Evolutionary conservation across 2,888 invertebrate genomes (phyloP), one percentile per base, ranked within the genome.

Genomic region (Argynnis bischoffii): DNA sequence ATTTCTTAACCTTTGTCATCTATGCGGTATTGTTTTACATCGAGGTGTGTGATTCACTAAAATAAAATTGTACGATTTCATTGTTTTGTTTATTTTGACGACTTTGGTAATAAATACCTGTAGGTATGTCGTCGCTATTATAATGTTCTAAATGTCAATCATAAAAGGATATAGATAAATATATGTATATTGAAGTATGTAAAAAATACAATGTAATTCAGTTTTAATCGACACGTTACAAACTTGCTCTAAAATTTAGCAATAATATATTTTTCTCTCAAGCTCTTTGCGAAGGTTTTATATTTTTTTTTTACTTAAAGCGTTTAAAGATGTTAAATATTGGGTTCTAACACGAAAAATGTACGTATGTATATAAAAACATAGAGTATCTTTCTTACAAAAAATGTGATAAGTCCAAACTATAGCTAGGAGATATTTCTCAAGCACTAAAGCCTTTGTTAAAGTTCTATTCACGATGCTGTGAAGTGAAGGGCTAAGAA

Each of bases 1-100:
- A 82, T 83, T 79, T 82, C 77, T 78, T 87, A 85, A 89, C 88
- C 89, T 87, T 85, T 88, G 85, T 81, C 81, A 81, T 75, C 79
- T 80, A 81, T 75, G 60, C 77, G 72, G 77, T 73, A 85, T 88
- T 89, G 85, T 86, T 78, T 81, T 66, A 54, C 47, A 61, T 56
- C 64, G 63, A 55, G 55, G 16, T 18, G 71, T 18, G 71, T 89
- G 87, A 89, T 75, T 88, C 86, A 88, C 79, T 72, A 63, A 67
- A 70, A 71, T 55, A 31, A 55, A 54, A 18, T 26, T 21, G 21
- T 59, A 59, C 59, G n/a, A 48, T 59, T 59, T 47, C 57, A 57
- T 55, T 31, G 31, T 57, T 57, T 15, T 56, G 46, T 56, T 56
- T 56, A 15, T 26, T 57, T 57, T 15, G 46, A n/a, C 21, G 21